Percentiles rank a stretch among this genome's conserved stretches.
Evolutionary conservation across 2,888 invertebrate species (phyloP).

Genomic region (Parnassius smintheus): DNA sequence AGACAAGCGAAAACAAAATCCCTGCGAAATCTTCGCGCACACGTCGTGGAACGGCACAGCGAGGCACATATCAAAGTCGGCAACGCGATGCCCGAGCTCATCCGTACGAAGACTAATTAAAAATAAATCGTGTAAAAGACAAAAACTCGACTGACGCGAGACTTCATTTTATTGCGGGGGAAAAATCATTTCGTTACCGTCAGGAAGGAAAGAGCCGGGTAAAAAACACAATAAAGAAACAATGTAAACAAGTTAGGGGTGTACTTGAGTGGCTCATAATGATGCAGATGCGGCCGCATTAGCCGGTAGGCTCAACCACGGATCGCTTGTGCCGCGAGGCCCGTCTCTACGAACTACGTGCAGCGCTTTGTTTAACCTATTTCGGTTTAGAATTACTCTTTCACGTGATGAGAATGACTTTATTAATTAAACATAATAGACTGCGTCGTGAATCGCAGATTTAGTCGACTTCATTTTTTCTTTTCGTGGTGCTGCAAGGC

Average conservation of each 20-base stretch:
- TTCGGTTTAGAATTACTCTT: slow-evolving; percentile 74
- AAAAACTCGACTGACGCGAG: slow-evolving; percentile 52
- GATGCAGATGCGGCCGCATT: slow-evolving; percentile 72
- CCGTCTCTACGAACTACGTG: slow-evolving; percentile 41
- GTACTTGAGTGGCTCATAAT: slow-evolving; percentile 81
- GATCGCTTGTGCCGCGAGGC: slow-evolving; percentile 42
- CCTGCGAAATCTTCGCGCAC: slow-evolving; percentile 33
- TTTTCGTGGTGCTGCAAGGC: background rate
- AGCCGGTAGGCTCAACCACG: slow-evolving; percentile 53
- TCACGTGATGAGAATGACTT: slow-evolving; percentile 61
- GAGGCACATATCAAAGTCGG: slow-evolving; percentile 28
- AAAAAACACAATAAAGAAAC: slow-evolving; percentile 81
- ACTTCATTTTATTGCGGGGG: slow-evolving; percentile 69
- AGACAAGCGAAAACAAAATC: slow-evolving; percentile 26
- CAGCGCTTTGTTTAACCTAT: slow-evolving; percentile 74
- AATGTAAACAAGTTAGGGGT: slow-evolving; percentile 79
- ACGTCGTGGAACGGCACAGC: slow-evolving; percentile 32
- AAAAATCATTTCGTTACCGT: slow-evolving; percentile 70
- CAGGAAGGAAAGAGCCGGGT: slow-evolving; percentile 67
- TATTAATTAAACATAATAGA: slow-evolving; percentile 58
- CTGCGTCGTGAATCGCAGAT: slow-evolving; percentile 25
- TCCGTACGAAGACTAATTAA: slow-evolving; percentile 52
- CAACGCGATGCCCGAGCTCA: slow-evolving; percentile 30
- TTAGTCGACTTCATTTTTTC: slow-evolving; percentile 19
- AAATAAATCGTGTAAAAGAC: slow-evolving; percentile 57